Conservation (phyloP, 2,888 invertebrate species). For the Pardosa pseudoannulata region DNA sequence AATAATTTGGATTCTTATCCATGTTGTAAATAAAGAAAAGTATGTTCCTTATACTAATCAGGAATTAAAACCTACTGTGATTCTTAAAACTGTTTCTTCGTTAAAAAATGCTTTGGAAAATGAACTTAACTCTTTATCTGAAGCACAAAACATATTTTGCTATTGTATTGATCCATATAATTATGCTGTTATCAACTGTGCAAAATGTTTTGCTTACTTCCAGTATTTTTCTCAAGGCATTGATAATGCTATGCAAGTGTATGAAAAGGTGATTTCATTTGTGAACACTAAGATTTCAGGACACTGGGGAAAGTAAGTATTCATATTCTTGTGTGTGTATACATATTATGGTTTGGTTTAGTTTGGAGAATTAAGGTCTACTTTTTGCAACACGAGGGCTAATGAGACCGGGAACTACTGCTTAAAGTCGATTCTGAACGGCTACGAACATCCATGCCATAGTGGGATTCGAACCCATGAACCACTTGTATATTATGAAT, state of each 20-base stretch:
- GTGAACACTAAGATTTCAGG: not conserved
- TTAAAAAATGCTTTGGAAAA: conserved; percentile 44
- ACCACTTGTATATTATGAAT: too few relatives aligned
- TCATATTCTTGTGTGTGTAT: too few relatives aligned
- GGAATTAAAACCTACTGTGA: conserved; percentile 32
- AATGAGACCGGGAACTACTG: too few relatives aligned
- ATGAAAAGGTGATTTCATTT: conserved; percentile 21
- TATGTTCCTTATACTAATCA: conserved; percentile 28
- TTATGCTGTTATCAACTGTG: conserved; percentile 41
- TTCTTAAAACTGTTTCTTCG: conserved; percentile 48
- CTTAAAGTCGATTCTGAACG: too few relatives aligned
- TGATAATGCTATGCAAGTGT: conserved; percentile 43
- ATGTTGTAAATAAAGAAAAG: conserved; percentile 34
- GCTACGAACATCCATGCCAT: too few relatives aligned
- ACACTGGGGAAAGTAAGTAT: not conserved
- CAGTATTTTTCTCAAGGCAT: conserved; percentile 76
- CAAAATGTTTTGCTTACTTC: conserved; percentile 76
- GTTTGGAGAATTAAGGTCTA: too few relatives aligned
- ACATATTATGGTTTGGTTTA: too few relatives aligned
- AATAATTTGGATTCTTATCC: conserved; percentile 38
- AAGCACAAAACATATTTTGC: not conserved
- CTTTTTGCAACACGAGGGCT: too few relatives aligned
- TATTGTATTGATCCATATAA: conserved; percentile 41
- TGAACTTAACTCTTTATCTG: conserved; percentile 17
- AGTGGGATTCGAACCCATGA: too few relatives aligned